Evolutionary conservation across 2,797 vertebrate species (phyloP), one percentile per base, ranked within the genome.

Genomic region (Hoplostethus mediterraneus): DNA sequence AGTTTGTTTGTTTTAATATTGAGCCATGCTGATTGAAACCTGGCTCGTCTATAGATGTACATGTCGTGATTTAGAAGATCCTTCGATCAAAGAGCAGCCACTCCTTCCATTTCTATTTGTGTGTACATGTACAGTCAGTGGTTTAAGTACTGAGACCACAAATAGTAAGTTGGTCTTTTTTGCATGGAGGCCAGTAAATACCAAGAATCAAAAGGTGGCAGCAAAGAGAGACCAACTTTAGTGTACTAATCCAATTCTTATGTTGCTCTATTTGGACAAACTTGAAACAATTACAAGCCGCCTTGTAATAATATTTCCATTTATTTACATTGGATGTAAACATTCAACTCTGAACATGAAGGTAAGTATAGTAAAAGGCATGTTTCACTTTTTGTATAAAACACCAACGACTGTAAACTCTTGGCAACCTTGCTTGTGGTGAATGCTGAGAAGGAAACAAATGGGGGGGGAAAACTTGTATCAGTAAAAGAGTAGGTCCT

Each of bases 291-390:
- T 66, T 2, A 1, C 52, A 13, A 64, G 38, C 59, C 36, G 8
- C 2, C 1, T 73, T 62, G 13, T 90, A 85, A 52, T 80, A 90
- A 89, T 60, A 84, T 71, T 81, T 75, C 71, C 3, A 9, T 93
- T 92, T 94, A 93, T 90, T 93, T 90, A 89, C 86, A 89, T 87
- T 81, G 87, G 78, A 90, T 93, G 92, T 93, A 93, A 94, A 94
- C 93, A 93, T 93, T 92, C 86, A 90, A 92, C 87, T 94, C 89
- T 90, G 74, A 65, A 89, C 82, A 90, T 91, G 83, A 91, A 89
- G 87, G 79, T 86, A 86, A 77, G 75, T 84, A 81, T 89, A 83
- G 85, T 92, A 93, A 94, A 95, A 94, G 92, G 90, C 93, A 92
- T 89, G 87, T 92, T 83, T 80, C 40, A 91, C 83, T 88, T 83